phyloP scores from a whole-genome alignment of 2,888 invertebrate genomes.

The Apamea sordens region DNA sequence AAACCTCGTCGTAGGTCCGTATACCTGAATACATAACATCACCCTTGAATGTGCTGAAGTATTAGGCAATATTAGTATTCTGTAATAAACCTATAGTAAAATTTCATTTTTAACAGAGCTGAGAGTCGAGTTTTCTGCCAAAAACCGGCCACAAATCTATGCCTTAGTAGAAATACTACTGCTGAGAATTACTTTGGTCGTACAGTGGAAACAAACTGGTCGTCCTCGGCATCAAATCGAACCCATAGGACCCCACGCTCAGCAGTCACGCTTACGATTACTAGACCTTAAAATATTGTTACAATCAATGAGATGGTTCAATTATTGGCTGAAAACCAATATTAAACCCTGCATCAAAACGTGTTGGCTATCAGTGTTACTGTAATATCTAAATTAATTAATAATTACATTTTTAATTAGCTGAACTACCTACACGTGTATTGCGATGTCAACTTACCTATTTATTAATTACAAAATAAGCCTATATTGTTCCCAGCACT shows the following conservation, averaged over 20 bases:
- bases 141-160: neutral
- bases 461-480: neutral
- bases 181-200: neutral
- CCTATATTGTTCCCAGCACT: neutral
- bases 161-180: neutral
- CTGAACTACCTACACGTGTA: no score
- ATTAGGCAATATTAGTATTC: neutral
- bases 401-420: no score
- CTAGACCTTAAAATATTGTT: neutral
- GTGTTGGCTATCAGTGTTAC: neutral
- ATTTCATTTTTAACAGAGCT: neutral
- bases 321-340: neutral
- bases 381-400: conserved; percentile 12
- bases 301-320: neutral
- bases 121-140: no score
- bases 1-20: neutral
- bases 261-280: no score
- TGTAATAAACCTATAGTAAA: neutral
- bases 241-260: neutral
- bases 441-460: no score
- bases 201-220: neutral
- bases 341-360: neutral
- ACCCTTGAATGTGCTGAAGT: neutral
- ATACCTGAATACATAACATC: neutral
- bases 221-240: neutral